Base-by-base conservation (phyloP, 2,888 invertebrate genomes). In the Ecdyonurus torrentis region DNA sequence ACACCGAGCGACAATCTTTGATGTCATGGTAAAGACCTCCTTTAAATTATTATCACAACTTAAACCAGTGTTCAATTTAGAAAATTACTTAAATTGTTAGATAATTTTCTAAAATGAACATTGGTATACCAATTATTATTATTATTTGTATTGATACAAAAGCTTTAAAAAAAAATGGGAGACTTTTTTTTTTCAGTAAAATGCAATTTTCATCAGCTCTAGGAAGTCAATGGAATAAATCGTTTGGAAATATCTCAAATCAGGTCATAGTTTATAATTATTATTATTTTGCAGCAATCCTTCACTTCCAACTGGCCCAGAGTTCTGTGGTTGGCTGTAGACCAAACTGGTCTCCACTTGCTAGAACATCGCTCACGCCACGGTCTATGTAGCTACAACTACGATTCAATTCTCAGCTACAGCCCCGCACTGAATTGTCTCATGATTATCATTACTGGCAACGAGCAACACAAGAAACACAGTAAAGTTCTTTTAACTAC, bases 291-390 rank as follows among this genome's bases (percentile, higher is more conserved):
- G 52, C 74, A 91, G 90, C 95, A 96, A 87, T 91, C 92, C 15
- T 95, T 94, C 74, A 94, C 95, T 18, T 93, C 94, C 24, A 92
- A 92, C 75, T 93, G 96, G 91, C 95, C 96, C 25, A 83, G 94
- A 71, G 85, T 89, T 58, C 78, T 96, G 59, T 93, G 95, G 92
- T 78, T 96, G 68, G 94, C 92, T 23, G 90, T 96, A 61, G 93
- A 95, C 76, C 93, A 94, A 74, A 84, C 84, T 69, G 96, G 96
- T 22, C 83, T 96, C 65, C 93, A 95, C 74, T 78, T 96, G 66
- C 78, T 95, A 70, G 91, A 95, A 70, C 89, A 91, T 71, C 85
- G 91, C 63, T 87, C 92, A 18, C 84, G 94, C 69, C 89, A 89
- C 71, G 87, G 92, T 52, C 82, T 95, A 1, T 92, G 91, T 74